Percentiles rank a stretch among this genome's conserved stretches.
Evolutionary conservation across 2,888 invertebrate genomes (phyloP).

Genomic region (Sarcophaga subvicina): DNA sequence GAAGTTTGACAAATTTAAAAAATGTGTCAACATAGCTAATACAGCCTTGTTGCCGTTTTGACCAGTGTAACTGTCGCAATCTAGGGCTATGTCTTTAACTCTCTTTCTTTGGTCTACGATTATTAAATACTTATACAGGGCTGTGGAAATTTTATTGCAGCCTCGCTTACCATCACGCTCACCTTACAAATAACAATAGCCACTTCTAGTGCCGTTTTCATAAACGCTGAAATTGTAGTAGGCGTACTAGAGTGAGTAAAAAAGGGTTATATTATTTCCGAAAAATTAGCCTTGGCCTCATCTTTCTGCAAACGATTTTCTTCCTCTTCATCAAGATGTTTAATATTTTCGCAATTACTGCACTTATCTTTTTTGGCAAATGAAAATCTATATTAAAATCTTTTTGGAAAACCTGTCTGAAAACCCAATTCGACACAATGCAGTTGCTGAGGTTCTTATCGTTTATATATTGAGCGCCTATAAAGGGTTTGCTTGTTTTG

Average conservation of each 20-base stretch:
- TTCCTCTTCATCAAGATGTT: constrained; percentile 56
- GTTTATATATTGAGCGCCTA: constrained; percentile 32
- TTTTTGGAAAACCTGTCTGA: constrained; percentile 8
- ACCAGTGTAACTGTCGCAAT: constrained; percentile 18
- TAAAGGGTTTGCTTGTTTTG: neutral
- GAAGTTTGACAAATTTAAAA: constrained; percentile 42
- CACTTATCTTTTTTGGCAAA: constrained; percentile 49
- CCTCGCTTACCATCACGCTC: constrained; percentile 41
- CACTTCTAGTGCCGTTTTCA: constrained; percentile 53
- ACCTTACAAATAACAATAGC: constrained; percentile 50
- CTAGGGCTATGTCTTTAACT: constrained; percentile 34
- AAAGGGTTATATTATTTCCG: constrained; percentile 45
- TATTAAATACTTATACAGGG: constrained; percentile 34
- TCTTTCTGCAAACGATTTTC: constrained; percentile 51
- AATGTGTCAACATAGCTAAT: constrained; percentile 20
- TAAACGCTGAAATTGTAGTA: constrained; percentile 51
- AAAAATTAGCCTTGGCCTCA: constrained; percentile 52
- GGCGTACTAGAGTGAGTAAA: constrained; percentile 33
- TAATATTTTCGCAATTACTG: constrained; percentile 53
- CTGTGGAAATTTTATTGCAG: constrained; percentile 39
- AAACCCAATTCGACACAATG: constrained; percentile 50
- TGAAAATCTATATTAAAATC: constrained; percentile 38
- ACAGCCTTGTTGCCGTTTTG: constrained; percentile 2
- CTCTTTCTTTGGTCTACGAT: constrained; percentile 43
- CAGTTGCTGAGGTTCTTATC: constrained; percentile 52